phyloP scores from a whole-genome alignment of 2,797 vertebrate species.

The Lithobates sylvaticus region DNA sequence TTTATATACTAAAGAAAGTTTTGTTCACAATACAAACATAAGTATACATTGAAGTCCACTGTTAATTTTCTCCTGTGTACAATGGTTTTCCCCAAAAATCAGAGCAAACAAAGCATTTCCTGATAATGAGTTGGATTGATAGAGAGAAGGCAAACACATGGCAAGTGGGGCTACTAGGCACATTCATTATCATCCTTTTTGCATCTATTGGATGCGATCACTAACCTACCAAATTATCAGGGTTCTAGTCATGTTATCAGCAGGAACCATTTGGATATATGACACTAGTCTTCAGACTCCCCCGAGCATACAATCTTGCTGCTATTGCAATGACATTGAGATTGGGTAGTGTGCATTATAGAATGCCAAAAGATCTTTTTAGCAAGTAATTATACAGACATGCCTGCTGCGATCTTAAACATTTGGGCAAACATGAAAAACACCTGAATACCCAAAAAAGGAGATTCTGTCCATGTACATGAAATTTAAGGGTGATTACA shows the following conservation, averaged over 20 bases:
- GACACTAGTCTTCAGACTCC: too few relatives aligned
- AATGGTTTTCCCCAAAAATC: constrained; percentile 46
- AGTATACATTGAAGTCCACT: constrained; percentile 48
- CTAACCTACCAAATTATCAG: not conserved
- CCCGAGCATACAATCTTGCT: too few relatives aligned
- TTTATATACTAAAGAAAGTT: constrained; percentile 64
- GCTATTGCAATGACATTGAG: too few relatives aligned
- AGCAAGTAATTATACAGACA: not conserved
- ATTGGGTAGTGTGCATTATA: too few relatives aligned
- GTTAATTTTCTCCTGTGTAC: constrained; percentile 55
- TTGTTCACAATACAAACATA: constrained; percentile 64
- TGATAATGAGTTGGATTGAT: constrained; percentile 13
- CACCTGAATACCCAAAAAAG: not conserved
- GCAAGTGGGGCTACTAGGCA: constrained; percentile 2
- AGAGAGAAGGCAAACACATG: constrained; percentile 2
- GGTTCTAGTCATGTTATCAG: not conserved
- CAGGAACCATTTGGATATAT: too few relatives aligned
- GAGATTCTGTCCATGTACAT: too few relatives aligned
- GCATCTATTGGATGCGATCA: not conserved
- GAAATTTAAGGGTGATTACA: too few relatives aligned
- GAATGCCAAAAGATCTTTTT: too few relatives aligned
- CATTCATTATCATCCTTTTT: constrained; percentile 3
- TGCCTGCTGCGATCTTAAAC: not conserved
- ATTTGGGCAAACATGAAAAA: not conserved
- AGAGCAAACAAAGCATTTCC: constrained; percentile 10